These are phyloP conservation scores for Siniperca knerii DNA, from an alignment of 2,113 vertebrate species.

Conservation along the genomic window DNA sequence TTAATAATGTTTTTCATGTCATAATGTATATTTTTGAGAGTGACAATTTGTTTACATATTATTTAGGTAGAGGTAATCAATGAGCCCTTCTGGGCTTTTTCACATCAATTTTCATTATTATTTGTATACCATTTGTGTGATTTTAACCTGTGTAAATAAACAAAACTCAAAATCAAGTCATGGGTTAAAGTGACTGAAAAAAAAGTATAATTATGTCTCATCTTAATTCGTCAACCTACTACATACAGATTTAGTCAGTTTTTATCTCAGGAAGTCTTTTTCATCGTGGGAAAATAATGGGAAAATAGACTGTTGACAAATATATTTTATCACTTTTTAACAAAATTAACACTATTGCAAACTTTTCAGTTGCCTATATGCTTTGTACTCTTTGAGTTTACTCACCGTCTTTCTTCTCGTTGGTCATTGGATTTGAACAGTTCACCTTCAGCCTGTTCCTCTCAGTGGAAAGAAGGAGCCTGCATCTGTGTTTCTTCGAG, in stretches of 20 bases:
- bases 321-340: no score
- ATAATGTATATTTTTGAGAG: not conserved
- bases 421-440: not conserved
- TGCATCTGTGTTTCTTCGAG: constrained; percentile 26
- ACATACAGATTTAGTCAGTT: not conserved
- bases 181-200: not conserved
- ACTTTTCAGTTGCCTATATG: not conserved
- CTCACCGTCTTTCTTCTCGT: not conserved
- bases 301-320: not conserved
- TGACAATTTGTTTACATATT: not conserved
- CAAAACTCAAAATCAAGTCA: not conserved
- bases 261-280: not conserved
- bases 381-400: not conserved
- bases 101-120: not conserved
- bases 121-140: not conserved
- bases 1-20: not conserved
- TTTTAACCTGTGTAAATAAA: not conserved
- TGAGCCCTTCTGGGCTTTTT: not conserved
- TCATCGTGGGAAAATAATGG: not conserved
- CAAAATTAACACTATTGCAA: not conserved
- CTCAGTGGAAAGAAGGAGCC: not conserved
- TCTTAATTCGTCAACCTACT: not conserved
- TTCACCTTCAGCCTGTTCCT: not conserved
- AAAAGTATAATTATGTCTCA: not conserved
- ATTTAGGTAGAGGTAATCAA: not conserved